Evolutionary conservation across 2,797 vertebrate species (phyloP).

Genomic region (Ctenochaetus hawaiiensis): DNA sequence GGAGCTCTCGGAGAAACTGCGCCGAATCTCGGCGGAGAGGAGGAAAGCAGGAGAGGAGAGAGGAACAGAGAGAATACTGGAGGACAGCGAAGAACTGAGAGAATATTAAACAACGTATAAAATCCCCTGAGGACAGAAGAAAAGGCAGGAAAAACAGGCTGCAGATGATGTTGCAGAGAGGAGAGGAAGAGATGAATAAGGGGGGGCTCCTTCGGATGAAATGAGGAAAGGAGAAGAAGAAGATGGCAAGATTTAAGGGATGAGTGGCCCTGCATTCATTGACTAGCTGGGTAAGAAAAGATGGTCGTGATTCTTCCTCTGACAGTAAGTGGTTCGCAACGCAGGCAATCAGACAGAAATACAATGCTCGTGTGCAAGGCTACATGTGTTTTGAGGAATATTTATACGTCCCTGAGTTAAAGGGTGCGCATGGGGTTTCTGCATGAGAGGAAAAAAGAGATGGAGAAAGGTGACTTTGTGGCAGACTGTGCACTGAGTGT

Average conservation of each 20-base stretch:
- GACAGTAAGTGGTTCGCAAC: slow-evolving; percentile 70
- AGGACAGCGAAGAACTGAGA: slow-evolving; percentile 70
- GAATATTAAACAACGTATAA: slow-evolving; percentile 76
- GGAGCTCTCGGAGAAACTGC: slow-evolving; percentile 47
- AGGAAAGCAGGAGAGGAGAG: slow-evolving; percentile 18
- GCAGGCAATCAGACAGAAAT: slow-evolving; percentile 60
- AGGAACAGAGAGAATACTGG: slow-evolving; percentile 70
- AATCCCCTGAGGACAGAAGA: slow-evolving; percentile 54
- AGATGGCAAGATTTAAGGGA: slow-evolving; percentile 67
- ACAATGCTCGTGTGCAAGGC: slow-evolving; percentile 47
- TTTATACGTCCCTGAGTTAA: slow-evolving; percentile 68
- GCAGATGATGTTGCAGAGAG: slow-evolving; percentile 64
- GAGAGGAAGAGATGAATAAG: slow-evolving; percentile 63
- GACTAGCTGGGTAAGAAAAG: slow-evolving; percentile 57
- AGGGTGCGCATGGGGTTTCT: slow-evolving; percentile 71
- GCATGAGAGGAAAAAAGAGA: slow-evolving; percentile 52
- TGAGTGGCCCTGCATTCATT: slow-evolving; percentile 61
- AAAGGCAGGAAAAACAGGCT: slow-evolving; percentile 54
- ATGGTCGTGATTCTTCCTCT: slow-evolving; percentile 64
- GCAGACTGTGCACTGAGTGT: slow-evolving; percentile 53
- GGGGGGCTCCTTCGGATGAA: slow-evolving; percentile 44
- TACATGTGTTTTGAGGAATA: slow-evolving; percentile 60
- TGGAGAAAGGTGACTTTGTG: slow-evolving; percentile 71
- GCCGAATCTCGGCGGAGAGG: slow-evolving; percentile 33
- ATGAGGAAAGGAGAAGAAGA: slow-evolving; percentile 47